Evolutionary conservation across 2,113 vertebrate genomes (phyloP).

Genomic region (Alligator mississippiensis): DNA sequence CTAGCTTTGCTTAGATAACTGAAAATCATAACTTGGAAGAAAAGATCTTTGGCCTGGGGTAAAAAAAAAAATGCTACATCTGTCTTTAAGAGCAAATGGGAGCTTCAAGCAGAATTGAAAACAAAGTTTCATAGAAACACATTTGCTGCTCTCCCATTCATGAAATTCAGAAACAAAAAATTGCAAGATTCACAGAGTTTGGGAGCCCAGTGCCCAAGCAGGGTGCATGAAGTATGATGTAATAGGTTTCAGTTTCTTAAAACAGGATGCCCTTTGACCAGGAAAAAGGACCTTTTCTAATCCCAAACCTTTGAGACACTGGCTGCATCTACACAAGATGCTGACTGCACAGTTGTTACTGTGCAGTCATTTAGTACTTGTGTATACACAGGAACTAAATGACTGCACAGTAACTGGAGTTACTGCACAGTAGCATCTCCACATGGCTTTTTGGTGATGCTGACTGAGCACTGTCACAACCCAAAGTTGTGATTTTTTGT

Average conservation of each 20-base stretch:
- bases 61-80: background rate
- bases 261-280: background rate
- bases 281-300: background rate
- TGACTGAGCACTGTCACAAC: too few relatives aligned
- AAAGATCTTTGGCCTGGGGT: background rate
- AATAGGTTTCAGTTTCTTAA: background rate
- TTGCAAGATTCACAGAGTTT: background rate
- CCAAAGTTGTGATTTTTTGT: too few relatives aligned
- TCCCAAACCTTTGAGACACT: background rate
- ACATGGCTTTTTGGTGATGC: too few relatives aligned
- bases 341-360: too few relatives aligned
- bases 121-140: background rate
- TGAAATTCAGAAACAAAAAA: background rate
- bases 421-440: too few relatives aligned
- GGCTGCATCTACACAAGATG: too few relatives aligned
- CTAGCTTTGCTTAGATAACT: background rate
- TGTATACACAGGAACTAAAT: too few relatives aligned
- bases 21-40: background rate
- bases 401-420: too few relatives aligned
- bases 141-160: background rate
- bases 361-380: too few relatives aligned
- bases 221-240: background rate
- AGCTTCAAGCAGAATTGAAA: background rate
- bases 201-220: fast-evolving
- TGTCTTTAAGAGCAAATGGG: background rate